A percentile compares a stretch with the other conserved stretches of the same genome.
These are phyloP conservation scores for Pseudoatta argentina DNA, from an alignment of 1,140 invertebrate genomes.

Conservation along the genomic window DNA sequence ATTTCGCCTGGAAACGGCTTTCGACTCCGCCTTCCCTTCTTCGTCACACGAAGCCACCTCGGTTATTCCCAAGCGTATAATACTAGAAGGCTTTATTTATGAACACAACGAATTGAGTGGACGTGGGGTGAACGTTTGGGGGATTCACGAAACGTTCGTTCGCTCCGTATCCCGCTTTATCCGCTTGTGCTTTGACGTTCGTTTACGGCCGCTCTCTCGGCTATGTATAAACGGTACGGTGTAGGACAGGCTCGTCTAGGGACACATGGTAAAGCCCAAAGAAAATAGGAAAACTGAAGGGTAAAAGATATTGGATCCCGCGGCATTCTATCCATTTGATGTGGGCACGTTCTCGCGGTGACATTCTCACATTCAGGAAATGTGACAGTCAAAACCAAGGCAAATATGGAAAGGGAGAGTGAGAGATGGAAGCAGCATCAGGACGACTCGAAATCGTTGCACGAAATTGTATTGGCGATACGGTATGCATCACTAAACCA, in stretches of 20 bases:
- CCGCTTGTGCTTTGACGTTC: slow-evolving; percentile 7
- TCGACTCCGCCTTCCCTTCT: not conserved
- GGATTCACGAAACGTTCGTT: slow-evolving; percentile 13
- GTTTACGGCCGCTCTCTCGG: not conserved
- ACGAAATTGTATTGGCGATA: slow-evolving; percentile 47
- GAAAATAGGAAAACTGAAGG: slow-evolving; percentile 4
- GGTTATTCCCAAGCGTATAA: not conserved
- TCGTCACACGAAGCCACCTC: not conserved
- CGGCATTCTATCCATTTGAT: slow-evolving; percentile 24
- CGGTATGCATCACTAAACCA: not conserved
- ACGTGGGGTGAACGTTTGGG: slow-evolving; percentile 65
- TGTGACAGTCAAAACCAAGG: slow-evolving; percentile 47
- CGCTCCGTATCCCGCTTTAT: slow-evolving; percentile 4
- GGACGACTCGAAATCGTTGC: slow-evolving; percentile 10
- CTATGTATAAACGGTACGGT: not conserved
- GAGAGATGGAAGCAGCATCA: not conserved
- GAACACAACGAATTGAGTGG: slow-evolving; percentile 64
- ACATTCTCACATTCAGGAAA: slow-evolving; percentile 12
- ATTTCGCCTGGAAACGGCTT: slow-evolving; percentile 47
- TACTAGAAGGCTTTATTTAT: slow-evolving; percentile 64
- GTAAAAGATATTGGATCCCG: slow-evolving; percentile 50
- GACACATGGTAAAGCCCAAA: not conserved
- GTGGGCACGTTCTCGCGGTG: not conserved
- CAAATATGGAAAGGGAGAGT: slow-evolving; percentile 14
- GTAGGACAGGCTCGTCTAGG: not conserved